Percentiles rank a stretch among this genome's conserved stretches.
These are phyloP conservation scores for Gymnogyps californianus DNA, from an alignment of 2,113 vertebrate species.

Conservation along the genomic window DNA sequence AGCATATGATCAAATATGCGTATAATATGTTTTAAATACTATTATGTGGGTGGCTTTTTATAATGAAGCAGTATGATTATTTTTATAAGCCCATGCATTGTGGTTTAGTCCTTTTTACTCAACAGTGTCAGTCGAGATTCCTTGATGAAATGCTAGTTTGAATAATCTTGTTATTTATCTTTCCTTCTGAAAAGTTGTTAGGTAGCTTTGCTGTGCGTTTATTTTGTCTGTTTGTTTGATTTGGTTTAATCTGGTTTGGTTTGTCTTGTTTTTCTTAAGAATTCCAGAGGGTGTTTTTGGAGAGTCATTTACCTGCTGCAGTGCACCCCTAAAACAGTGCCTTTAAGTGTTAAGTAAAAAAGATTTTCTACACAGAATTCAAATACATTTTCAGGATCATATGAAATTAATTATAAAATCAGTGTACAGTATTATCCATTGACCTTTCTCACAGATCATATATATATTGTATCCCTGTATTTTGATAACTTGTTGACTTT, in stretches of 20 bases:
- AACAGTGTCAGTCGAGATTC: background rate
- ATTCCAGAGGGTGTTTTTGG: accelerated
- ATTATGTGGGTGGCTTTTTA: background rate
- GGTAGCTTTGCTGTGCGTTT: background rate
- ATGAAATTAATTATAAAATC: background rate
- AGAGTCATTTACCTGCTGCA: background rate
- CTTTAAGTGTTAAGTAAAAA: background rate
- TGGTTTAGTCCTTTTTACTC: background rate
- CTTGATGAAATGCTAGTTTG: background rate
- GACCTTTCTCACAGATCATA: background rate
- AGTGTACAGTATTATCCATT: background rate
- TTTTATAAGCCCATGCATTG: background rate
- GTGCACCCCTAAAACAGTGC: background rate
- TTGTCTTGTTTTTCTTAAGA: background rate
- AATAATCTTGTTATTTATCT: background rate
- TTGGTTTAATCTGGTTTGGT: background rate
- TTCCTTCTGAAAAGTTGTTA: background rate
- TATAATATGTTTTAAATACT: background rate
- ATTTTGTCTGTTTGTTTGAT: background rate
- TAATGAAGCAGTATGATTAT: background rate
- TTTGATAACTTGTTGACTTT: background rate
- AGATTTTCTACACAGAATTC: background rate
- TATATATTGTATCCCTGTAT: background rate
- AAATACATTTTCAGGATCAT: background rate
- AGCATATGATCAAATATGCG: background rate